Base-by-base conservation (phyloP, 1,140 invertebrate species). In the Diabrotica virgifera region DNA sequence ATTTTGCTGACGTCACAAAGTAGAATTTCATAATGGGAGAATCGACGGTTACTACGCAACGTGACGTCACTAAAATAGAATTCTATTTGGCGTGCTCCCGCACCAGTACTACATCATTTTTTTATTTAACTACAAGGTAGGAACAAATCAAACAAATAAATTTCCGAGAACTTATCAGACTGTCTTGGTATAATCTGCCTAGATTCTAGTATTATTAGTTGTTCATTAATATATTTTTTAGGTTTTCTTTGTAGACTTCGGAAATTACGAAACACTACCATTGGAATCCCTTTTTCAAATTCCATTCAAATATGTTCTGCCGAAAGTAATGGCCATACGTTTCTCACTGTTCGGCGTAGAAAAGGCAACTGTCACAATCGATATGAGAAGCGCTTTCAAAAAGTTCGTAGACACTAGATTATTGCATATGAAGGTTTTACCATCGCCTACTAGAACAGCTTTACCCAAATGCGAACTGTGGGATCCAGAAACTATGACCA, bases 221-320 rank as follows among this genome's bases (percentile, higher is more conserved):
- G 6, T 46, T 46, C 24, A 46, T 46, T 61, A 11, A 6, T 51
- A 38, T 53, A 52, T 80, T 36, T 86, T 84, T 70, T 85, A 88
- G 79, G 81, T 92, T 10, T 90, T 87, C 71, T 92, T 89, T 73
- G 88, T 91, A 13, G 90, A 93, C 78, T 92, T 88, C 76, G 90
- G 90, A 6, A 88, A 90, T 69, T 87, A 85, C 5, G 90, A 90
- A 79, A 74, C 85, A 65, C 81, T 92, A 35, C 82, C 84, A 5
- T 85, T 86, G 40, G 83, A 85, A 63, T 84, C 89, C 67, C 85
- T 93, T 38, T 92, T 84, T 77, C 84, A 89, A 76, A 85, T 93
- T 67, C 89, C 90, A 2, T 79, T 85, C 36, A 84, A 87, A 69
- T 87, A 85, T 77, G 82, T 90, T 11, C 82, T 86, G 51, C 86